These are phyloP conservation scores for Rhyzopertha dominica DNA, from an alignment of 1,140 invertebrate genomes.

Conservation along the genomic window DNA sequence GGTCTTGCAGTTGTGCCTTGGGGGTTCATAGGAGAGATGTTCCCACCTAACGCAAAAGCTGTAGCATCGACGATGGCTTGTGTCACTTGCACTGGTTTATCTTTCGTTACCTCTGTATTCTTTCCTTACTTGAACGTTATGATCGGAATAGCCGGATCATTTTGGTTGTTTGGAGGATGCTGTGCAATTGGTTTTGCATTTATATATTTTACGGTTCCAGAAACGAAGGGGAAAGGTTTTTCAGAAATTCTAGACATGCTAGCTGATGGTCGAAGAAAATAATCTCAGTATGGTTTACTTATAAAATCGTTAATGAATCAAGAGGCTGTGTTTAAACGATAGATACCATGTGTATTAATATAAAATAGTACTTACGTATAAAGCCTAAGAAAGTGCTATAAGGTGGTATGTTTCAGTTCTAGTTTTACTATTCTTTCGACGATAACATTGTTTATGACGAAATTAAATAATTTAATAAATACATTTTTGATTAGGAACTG, in stretches of 20 bases:
- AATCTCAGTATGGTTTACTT: too few relatives aligned
- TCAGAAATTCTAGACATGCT: constrained; percentile 42
- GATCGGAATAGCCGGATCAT: constrained; percentile 63
- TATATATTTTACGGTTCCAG: constrained; percentile 60
- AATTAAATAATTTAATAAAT: too few relatives aligned
- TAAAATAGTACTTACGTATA: too few relatives aligned
- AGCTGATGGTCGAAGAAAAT: too few relatives aligned
- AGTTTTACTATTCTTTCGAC: too few relatives aligned
- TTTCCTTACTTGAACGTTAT: constrained; percentile 55
- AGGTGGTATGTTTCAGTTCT: too few relatives aligned
- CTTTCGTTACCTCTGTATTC: constrained; percentile 71
- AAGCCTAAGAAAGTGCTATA: too few relatives aligned
- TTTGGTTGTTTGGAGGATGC: constrained; percentile 71
- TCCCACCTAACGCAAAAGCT: constrained; percentile 68
- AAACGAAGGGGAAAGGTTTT: constrained; percentile 75
- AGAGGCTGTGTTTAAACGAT: too few relatives aligned
- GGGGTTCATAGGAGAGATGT: constrained; percentile 76
- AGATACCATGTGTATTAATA: too few relatives aligned
- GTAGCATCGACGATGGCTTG: constrained; percentile 66
- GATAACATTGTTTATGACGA: too few relatives aligned
- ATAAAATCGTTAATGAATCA: too few relatives aligned
- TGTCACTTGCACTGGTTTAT: constrained; percentile 66
- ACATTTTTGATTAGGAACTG: too few relatives aligned
- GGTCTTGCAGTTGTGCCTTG: constrained; percentile 77
- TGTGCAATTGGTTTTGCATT: constrained; percentile 57